These are phyloP conservation scores for Callinectes sapidus DNA, from an alignment of 2,888 invertebrate species.

Conservation along the genomic window DNA sequence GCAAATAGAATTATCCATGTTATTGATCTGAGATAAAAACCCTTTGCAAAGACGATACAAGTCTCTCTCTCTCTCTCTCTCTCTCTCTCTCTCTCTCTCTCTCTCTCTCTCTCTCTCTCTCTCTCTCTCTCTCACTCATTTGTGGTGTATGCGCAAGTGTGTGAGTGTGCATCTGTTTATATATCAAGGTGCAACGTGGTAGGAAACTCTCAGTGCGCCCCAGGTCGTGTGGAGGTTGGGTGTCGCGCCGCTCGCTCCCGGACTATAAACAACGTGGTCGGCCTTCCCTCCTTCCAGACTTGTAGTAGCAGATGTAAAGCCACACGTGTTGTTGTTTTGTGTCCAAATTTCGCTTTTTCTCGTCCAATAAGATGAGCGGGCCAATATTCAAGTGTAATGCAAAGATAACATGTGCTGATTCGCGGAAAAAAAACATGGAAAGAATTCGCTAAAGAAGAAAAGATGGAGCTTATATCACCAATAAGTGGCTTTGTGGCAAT, in stretches of 20 bases:
- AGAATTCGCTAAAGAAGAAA: not conserved
- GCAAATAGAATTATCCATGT: not conserved
- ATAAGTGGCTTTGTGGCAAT: too few relatives aligned
- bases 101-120: slow-evolving; percentile 15
- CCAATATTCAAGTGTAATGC: not conserved
- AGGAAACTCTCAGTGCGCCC: not conserved
- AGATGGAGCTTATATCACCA: too few relatives aligned
- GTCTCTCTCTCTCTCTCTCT: not conserved
- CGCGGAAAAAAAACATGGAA: not conserved
- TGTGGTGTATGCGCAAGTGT: not conserved
- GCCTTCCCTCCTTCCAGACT: not conserved
- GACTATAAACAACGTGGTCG: slow-evolving; percentile 10
- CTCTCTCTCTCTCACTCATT: not conserved
- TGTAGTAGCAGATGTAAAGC: not conserved
- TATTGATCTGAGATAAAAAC: too few relatives aligned
- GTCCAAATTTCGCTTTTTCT: not conserved
- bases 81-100: slow-evolving; percentile 15
- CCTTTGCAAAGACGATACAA: too few relatives aligned
- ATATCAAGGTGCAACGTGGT: slow-evolving; percentile 3
- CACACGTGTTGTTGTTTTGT: not conserved
- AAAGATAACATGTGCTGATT: not conserved
- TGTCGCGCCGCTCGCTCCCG: not conserved
- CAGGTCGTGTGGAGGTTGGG: slow-evolving; percentile 1
- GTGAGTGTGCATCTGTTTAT: slow-evolving; percentile 1
- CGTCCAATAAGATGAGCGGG: not conserved